These are phyloP conservation scores for Scaptomyza parva DNA, from an alignment of 2,888 invertebrate species.

Conservation along the genomic window DNA sequence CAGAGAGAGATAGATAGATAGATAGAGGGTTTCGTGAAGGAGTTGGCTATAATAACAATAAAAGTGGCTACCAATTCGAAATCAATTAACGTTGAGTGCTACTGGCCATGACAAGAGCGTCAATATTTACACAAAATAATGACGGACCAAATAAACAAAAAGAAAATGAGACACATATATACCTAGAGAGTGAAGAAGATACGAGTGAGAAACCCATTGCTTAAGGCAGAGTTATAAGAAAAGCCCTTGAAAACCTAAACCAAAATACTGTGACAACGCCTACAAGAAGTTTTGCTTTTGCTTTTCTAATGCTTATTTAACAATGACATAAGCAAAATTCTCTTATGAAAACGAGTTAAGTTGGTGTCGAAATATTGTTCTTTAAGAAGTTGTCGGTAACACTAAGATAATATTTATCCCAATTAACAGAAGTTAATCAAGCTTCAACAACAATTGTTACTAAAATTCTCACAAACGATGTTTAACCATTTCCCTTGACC, in stretches of 20 bases:
- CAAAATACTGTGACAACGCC: constrained; percentile 6
- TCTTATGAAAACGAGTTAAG: constrained; percentile 1
- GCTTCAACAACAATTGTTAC: no score
- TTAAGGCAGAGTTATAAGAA: background rate
- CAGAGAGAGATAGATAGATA: background rate
- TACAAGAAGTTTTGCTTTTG: constrained; percentile 8
- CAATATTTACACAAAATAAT: constrained; percentile 80
- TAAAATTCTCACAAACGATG: no score
- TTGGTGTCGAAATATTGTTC: background rate
- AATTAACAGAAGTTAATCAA: no score
- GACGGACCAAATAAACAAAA: constrained; percentile 74
- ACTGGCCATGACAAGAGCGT: constrained; percentile 81
- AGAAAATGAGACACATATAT: constrained; percentile 12
- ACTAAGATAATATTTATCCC: no score
- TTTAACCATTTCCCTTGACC: background rate
- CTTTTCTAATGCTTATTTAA: constrained; percentile 28
- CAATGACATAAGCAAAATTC: constrained; percentile 51
- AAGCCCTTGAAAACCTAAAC: constrained; percentile 18
- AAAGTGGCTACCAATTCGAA: constrained; percentile 78
- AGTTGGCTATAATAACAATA: constrained; percentile 72
- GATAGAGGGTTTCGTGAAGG: constrained; percentile 14
- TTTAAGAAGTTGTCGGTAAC: background rate
- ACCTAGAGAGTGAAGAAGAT: constrained; percentile 10
- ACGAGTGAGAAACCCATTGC: constrained; percentile 9
- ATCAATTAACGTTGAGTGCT: constrained; percentile 82